Percentiles rank a stretch among this genome's conserved stretches.
These are phyloP conservation scores for Picus viridis DNA, from an alignment of 2,797 vertebrate species.

Conservation along the genomic window DNA sequence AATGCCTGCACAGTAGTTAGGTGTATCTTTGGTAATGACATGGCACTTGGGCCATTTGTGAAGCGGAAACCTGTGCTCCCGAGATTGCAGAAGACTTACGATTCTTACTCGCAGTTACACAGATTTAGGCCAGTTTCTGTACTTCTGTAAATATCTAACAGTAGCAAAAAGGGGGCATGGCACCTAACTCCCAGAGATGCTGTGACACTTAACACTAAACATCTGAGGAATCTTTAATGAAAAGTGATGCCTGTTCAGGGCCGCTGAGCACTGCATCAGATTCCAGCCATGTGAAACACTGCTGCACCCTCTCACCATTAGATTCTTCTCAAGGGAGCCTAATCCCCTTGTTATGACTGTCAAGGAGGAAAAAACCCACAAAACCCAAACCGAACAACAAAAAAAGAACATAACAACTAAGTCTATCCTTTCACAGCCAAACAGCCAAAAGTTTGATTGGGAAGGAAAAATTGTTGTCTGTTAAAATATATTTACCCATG, in stretches of 20 bases:
- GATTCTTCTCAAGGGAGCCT: conserved; percentile 6
- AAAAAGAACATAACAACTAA: neutral
- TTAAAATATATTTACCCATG: conserved; percentile 35
- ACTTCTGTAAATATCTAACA: neutral
- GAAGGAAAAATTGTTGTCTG: neutral
- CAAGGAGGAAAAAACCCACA: neutral
- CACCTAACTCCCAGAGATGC: neutral
- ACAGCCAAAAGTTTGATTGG: conserved; percentile 21
- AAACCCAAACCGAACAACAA: too few relatives aligned
- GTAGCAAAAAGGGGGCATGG: neutral
- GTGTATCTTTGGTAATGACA: neutral
- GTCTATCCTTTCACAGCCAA: neutral
- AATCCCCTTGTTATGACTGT: conserved; percentile 15
- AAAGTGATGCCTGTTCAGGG: neutral
- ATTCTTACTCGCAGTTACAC: neutral
- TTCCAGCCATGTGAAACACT: neutral
- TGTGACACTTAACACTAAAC: neutral
- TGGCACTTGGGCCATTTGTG: neutral
- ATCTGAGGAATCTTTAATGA: neutral
- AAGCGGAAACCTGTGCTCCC: neutral
- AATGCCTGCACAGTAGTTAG: neutral
- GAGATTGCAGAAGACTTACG: neutral
- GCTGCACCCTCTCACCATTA: neutral
- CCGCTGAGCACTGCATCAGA: neutral
- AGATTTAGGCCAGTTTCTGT: neutral